Evolutionary conservation across 2,888 invertebrate genomes (phyloP), one percentile per base, ranked within the genome.

Genomic region (Cantharis nigra): DNA sequence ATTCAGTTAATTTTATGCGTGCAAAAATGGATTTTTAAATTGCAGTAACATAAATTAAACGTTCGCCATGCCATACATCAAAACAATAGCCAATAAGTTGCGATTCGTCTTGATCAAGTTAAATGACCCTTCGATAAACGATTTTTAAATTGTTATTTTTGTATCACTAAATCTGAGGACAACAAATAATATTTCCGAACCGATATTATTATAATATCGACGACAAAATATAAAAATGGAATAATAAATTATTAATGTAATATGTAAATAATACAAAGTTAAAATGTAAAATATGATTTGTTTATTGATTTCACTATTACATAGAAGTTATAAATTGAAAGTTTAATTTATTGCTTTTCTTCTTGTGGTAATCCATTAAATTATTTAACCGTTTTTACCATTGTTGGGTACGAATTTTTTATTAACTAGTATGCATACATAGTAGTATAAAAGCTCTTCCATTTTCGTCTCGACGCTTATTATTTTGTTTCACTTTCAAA

Each of bases 291-390:
- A 49, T 49, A 49, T 63, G 63, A 63, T 63, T 71, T 71, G 71
- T 63, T 71, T 71, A 71, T 71, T 71, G n/a, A 23, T 14, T 14
- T 16, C 71, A 71, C 26, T 49, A 28, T 28, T 63, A 49, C 49
- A 49, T 49, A 49, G 49, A 71, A 71, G 23, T 26, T 63, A 63
- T 71, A 71, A 71, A 71, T 63, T 63, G 63, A 18, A 16, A 33
- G 14, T 23, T 71, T 63, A 62, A 71, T 71, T 28, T 71, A 63
- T 63, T 63, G 9, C 71, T 28, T 20, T n/a, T 14, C 18, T 23
- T 26, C 10, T 23, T 63, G 71, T 20, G 63, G 28, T 71, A 18
- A 23, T 28, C 71, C 63, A 49, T n/a, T 49, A 49, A 49, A 49
- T 49, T 49, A 49, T 49, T 49, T 49, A 49, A 49, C 49, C 49